Evolutionary conservation across 2,113 vertebrate genomes (phyloP).

Genomic region (Hemibagrus wyckioides): DNA sequence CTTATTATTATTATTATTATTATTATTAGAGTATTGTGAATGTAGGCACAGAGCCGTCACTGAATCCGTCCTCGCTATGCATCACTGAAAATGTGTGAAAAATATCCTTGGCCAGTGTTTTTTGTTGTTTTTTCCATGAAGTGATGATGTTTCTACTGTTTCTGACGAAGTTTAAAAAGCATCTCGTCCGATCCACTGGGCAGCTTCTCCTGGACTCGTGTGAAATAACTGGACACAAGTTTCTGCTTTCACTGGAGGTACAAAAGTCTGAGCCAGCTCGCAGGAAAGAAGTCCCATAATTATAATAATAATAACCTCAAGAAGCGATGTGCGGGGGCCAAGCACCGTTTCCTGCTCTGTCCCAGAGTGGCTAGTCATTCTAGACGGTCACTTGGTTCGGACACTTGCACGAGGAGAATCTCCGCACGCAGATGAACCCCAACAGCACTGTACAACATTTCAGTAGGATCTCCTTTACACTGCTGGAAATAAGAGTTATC

Average conservation of each 20-base stretch:
- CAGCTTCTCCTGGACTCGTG: conserved; percentile 58
- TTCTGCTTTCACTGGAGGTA: neutral
- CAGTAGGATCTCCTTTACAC: neutral
- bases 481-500: neutral
- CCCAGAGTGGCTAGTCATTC: neutral
- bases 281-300: no score
- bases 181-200: conserved; percentile 58
- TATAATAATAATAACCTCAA: neutral
- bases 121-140: neutral
- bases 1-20: neutral
- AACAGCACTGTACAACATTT: neutral
- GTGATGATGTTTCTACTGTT: conserved; percentile 22
- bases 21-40: conserved; percentile 45
- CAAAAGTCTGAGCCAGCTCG: neutral
- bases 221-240: conserved; percentile 60
- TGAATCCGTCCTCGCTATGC: conserved; percentile 51
- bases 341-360: neutral
- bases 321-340: neutral
- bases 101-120: neutral
- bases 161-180: neutral
- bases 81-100: conserved; percentile 12
- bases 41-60: conserved; percentile 30
- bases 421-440: neutral
- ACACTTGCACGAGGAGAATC: neutral
- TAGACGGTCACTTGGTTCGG: no score